These are phyloP conservation scores for Herminia tarsipennalis DNA, from an alignment of 2,888 invertebrate genomes.

Conservation along the genomic window DNA sequence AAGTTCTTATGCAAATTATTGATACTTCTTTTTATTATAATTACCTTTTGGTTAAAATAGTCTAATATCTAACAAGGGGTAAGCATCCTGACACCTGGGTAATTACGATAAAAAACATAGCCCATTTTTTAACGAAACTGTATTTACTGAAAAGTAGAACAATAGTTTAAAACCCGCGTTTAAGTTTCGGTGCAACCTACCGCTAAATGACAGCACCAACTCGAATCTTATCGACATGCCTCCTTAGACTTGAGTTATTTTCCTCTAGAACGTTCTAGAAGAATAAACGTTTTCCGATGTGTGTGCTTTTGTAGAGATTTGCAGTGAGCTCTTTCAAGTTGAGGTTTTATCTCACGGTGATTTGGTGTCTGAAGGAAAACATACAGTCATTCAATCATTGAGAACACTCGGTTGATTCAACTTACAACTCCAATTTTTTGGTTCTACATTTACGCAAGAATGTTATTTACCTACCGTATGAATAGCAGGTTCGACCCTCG, in stretches of 20 bases:
- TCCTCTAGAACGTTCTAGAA: constrained; percentile 24
- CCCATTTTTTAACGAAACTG: too few relatives aligned
- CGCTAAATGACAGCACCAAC: constrained; percentile 18
- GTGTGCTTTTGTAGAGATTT: constrained; percentile 9
- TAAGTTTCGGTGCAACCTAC: constrained; percentile 16
- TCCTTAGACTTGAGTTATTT: constrained; percentile 37
- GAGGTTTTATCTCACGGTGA: constrained; percentile 3
- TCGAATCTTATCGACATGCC: constrained; percentile 29
- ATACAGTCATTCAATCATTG: neutral
- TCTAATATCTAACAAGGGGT: too few relatives aligned
- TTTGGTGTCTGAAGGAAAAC: constrained; percentile 2
- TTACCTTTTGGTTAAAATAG: too few relatives aligned
- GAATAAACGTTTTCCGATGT: constrained; percentile 19
- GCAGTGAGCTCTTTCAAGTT: constrained; percentile 5
- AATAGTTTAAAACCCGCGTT: constrained; percentile 18
- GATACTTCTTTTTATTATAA: too few relatives aligned
- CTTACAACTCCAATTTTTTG: neutral
- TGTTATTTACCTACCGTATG: too few relatives aligned
- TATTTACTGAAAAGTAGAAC: neutral
- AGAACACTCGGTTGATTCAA: neutral
- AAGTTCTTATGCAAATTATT: too few relatives aligned
- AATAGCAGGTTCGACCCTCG: too few relatives aligned
- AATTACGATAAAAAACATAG: too few relatives aligned
- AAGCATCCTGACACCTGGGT: too few relatives aligned
- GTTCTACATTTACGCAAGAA: neutral